Percentiles rank a stretch among this genome's conserved stretches.
Evolutionary conservation across 2,113 vertebrate genomes (phyloP).

Genomic region (Microcebus murinus): DNA sequence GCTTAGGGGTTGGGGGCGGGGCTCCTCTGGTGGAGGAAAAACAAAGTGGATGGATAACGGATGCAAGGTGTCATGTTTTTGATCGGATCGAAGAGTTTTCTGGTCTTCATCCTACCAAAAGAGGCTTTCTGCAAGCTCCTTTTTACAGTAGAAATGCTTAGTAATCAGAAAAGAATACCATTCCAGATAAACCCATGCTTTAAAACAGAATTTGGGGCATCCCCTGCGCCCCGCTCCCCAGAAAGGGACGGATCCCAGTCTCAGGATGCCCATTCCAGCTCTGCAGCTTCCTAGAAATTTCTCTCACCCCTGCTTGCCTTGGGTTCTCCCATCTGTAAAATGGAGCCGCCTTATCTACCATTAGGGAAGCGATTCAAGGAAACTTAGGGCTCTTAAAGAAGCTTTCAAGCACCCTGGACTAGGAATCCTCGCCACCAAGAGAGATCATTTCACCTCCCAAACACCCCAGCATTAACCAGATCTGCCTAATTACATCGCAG

Average conservation of each 20-base stretch:
- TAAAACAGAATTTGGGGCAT: not conserved
- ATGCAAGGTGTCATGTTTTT: not conserved
- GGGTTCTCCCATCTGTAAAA: not conserved
- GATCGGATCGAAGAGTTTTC: conserved; percentile 54
- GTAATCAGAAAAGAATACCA: not conserved
- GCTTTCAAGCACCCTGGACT: not conserved
- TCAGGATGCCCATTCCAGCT: not conserved
- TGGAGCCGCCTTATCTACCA: not conserved
- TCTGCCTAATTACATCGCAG: not conserved
- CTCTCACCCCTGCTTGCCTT: not conserved
- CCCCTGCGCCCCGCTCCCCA: fast-evolving
- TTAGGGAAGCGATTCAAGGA: not conserved
- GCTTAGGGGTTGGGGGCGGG: not conserved
- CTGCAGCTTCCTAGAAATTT: not conserved
- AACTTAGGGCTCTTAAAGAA: not conserved
- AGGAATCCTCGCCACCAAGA: not conserved
- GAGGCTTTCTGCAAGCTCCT: conserved; percentile 15
- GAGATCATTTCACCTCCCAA: not conserved
- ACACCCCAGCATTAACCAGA: not conserved
- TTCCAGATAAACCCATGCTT: not conserved
- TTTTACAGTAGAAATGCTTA: not conserved
- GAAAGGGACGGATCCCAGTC: not conserved
- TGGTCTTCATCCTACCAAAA: conserved; percentile 36
- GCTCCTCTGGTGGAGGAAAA: not conserved
- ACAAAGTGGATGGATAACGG: not conserved